These are phyloP conservation scores for Hofmannophila pseudospretella DNA, from an alignment of 2,888 invertebrate genomes.

Conservation along the genomic window DNA sequence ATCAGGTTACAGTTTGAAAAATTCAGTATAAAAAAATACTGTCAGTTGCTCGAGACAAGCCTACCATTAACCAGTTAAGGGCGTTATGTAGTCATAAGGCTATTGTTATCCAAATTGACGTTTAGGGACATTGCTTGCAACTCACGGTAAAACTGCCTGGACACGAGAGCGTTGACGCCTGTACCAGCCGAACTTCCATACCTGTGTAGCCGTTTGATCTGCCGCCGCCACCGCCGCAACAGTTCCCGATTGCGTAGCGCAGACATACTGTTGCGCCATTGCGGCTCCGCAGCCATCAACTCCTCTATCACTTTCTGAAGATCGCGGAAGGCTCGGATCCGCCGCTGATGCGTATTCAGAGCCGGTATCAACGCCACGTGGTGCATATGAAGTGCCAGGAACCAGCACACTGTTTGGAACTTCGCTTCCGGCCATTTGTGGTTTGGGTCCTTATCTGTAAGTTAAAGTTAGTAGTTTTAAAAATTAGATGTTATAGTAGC, in stretches of 20 bases:
- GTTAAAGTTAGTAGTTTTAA: not conserved
- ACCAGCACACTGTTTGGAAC: slow-evolving; percentile 98
- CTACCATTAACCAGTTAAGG: too few species aligned
- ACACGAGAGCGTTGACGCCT: too few species aligned
- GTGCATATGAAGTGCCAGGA: slow-evolving; percentile 95
- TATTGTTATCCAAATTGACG: too few species aligned
- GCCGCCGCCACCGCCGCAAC: slow-evolving; percentile 91
- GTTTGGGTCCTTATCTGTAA: slow-evolving; percentile 61
- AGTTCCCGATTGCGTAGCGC: slow-evolving; percentile 89
- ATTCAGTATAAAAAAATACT: too few species aligned
- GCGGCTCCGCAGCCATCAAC: slow-evolving; percentile 86
- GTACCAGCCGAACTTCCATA: too few species aligned
- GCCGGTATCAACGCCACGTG: slow-evolving; percentile 94
- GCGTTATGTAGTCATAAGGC: too few species aligned
- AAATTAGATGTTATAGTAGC: too few species aligned
- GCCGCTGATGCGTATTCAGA: slow-evolving; percentile 82
- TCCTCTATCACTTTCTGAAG: slow-evolving; percentile 93
- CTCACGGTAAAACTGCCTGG: too few species aligned
- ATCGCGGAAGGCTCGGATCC: slow-evolving; percentile 84
- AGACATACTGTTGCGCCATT: slow-evolving; percentile 87
- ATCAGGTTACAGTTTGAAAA: too few species aligned
- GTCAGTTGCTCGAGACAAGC: too few species aligned
- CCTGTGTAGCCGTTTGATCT: slow-evolving; percentile 86
- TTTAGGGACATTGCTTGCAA: too few species aligned
- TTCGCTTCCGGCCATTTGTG: slow-evolving; percentile 88